Conservation (phyloP, 37 sponge, comb jelly and placozoan species). For the Petrosia ficiformis region DNA sequence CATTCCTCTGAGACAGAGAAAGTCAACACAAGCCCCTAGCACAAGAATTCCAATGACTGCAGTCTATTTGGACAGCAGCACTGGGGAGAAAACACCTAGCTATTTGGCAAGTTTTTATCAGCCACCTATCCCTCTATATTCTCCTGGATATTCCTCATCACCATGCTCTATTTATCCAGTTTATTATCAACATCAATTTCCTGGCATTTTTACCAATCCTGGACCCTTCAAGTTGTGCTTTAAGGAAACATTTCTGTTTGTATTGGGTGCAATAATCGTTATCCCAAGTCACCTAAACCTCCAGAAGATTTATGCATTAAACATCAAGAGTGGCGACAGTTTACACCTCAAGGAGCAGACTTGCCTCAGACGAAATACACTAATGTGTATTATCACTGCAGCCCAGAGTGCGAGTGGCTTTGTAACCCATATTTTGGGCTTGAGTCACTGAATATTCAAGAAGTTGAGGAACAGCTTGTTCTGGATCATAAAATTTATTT, state of each 20-base stretch:
- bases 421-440: slow-evolving; percentile 6
- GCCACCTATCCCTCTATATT: too few species aligned
- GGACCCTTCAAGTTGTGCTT: slow-evolving; percentile 4
- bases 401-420: slow-evolving; percentile 22
- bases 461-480: not conserved
- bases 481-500: too few species aligned
- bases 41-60: slow-evolving; percentile 24
- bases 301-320: slow-evolving; percentile 30
- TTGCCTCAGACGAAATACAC: slow-evolving; percentile 14
- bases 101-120: too few species aligned
- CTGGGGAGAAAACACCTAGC: too few species aligned
- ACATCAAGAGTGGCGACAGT: slow-evolving; percentile 35
- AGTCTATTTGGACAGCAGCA: not conserved
- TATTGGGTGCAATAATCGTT: slow-evolving; percentile 34
- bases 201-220: not conserved
- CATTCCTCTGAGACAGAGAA: slow-evolving; percentile 12
- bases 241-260: slow-evolving; percentile 23
- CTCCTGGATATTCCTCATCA: too few species aligned
- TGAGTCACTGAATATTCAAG: too few species aligned
- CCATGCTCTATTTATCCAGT: too few species aligned
- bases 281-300: not conserved
- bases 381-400: too few species aligned
- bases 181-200: not conserved
- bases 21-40: slow-evolving; percentile 5
- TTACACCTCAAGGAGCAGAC: slow-evolving; percentile 4